Evolutionary conservation across 2,113 vertebrate genomes (phyloP), one percentile per base, ranked within the genome.

Genomic region (Seriola quinqueradiata): DNA sequence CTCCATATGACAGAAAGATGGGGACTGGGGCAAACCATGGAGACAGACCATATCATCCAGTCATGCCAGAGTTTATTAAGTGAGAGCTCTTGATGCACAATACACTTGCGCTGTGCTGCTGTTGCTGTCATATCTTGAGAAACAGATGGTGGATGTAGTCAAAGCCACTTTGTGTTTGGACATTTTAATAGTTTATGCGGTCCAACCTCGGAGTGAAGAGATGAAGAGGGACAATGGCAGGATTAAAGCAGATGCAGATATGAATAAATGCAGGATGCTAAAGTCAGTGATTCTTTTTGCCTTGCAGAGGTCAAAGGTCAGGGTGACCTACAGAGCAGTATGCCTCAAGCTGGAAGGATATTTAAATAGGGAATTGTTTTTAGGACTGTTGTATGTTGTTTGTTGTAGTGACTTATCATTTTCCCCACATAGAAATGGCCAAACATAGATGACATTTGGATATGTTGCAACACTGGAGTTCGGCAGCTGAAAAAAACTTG

Each of bases 11-110:
- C 82, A 76, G 60, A 73, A 74, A 65, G 69, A 87, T 57, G 65
- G 61, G 50, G 81, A 88, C 64, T 77, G 71, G 52, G 70, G 58
- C 4, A 40, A 85, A 55, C 25, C 70, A 77, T 16, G 23, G 74
- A 60, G 70, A 65, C 73, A 80, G 81, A 72, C 38, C 87, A 75
- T 85, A 79, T 81, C 79, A 89, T 87, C 64, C 78, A 68, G 63
- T 76, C 50, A 76, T 68, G 85, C 70, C 77, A 87, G 71, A 76
- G 70, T 81, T 75, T 82, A 87, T 85, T 60, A 64, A 79, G 25
- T 16, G 28, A 79, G 55, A 82, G 70, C 57, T 25, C 44, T 44
- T 73, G 67, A 79, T 78, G 64, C 50, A 48, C 25, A 19, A 38
- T 48, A 75, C 69, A 28, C 65, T 60, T 61, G 55, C 52, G 72